Evolutionary conservation across 2,888 invertebrate species (phyloP), one percentile per base, ranked within the genome.

Genomic region (Polydesmus complanatus): DNA sequence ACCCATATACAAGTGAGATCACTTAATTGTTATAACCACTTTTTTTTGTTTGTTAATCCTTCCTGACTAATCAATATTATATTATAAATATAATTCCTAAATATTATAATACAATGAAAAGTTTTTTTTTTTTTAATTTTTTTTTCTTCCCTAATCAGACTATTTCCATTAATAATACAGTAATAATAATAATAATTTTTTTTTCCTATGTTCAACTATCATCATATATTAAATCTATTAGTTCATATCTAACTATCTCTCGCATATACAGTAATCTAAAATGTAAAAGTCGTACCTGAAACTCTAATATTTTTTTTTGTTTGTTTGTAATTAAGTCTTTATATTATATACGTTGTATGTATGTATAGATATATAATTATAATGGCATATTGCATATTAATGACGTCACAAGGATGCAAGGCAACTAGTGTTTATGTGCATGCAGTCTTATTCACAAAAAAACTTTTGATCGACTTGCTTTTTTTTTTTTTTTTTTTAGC

Each of bases 401-500:
- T 53, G 47, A 25, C 51, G 5, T 54, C 18, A 54, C 8, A 54
- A 54, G 23, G 54, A 54, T 54, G 54, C 54, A 54, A 58, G 58
- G 58, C 58, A 58, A 58, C 58, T 58, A 58, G 58, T 58, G 58
- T 58, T 47, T 26, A 50, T 57, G 57, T 37, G 37, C 37, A 37
- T 37, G 37, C 37, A 37, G 37, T 37, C 37, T 37, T 37, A 14
- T 37, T 37, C 14, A 37, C 5, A 37, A 37, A 37, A 37, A 37
- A 37, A 14, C 37, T 14, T 37, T 37, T 37, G 37, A 37, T 37
- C 37, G 37, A 37, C 37, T 37, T 37, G 5, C 5, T 8, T 37
- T 37, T 37, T 14, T 37, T 37, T 14, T 37, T 37, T 37, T 8
- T 8, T 37, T 37, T 37, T 14, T 37, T 37, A 37, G 37, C 37